A percentile compares a stretch with the other conserved stretches of the same genome.
These are phyloP conservation scores for Steinernema khuongi DNA, from an alignment of 1,140 invertebrate genomes.

Conservation along the genomic window DNA sequence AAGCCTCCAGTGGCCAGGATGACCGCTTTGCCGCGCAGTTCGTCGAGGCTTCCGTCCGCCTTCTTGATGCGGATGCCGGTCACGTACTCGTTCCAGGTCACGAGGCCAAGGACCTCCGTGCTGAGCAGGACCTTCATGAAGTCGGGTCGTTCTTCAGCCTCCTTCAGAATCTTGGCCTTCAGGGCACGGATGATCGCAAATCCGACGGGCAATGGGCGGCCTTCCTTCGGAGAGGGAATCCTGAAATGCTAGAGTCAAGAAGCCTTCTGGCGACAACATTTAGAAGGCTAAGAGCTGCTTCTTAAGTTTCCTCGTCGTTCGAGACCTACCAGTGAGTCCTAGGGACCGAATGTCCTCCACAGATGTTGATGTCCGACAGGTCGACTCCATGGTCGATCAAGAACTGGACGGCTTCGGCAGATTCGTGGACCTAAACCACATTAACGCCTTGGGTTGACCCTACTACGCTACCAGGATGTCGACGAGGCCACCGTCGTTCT, in stretches of 20 bases:
- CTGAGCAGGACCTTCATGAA: slow-evolving; percentile 38
- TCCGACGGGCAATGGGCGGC: slow-evolving; percentile 59
- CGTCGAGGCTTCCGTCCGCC: slow-evolving; percentile 25
- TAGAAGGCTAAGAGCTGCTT: too few relatives aligned
- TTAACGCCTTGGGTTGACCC: neutral
- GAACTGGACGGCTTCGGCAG: slow-evolving; percentile 51
- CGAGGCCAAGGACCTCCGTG: slow-evolving; percentile 47
- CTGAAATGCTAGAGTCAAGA: slow-evolving; percentile 34
- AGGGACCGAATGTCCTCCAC: slow-evolving; percentile 58
- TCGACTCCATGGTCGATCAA: slow-evolving; percentile 52
- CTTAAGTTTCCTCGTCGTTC: too few relatives aligned
- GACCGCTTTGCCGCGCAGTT: slow-evolving; percentile 48
- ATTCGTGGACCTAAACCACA: slow-evolving; percentile 48
- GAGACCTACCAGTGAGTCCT: slow-evolving; percentile 54
- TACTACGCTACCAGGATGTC: slow-evolving; percentile 48
- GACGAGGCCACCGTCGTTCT: slow-evolving; percentile 55
- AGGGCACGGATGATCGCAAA: slow-evolving; percentile 56
- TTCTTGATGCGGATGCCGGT: slow-evolving; percentile 43
- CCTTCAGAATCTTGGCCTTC: slow-evolving; percentile 28
- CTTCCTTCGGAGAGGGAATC: slow-evolving; percentile 58
- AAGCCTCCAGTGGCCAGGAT: slow-evolving; percentile 57
- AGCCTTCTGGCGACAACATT: slow-evolving; percentile 18
- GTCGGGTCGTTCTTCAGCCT: slow-evolving; percentile 4
- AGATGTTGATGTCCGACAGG: slow-evolving; percentile 57
- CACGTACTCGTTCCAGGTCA: slow-evolving; percentile 56